phyloP scores from a whole-genome alignment of 2,888 invertebrate genomes.

The Pristionchus maxplancki region DNA sequence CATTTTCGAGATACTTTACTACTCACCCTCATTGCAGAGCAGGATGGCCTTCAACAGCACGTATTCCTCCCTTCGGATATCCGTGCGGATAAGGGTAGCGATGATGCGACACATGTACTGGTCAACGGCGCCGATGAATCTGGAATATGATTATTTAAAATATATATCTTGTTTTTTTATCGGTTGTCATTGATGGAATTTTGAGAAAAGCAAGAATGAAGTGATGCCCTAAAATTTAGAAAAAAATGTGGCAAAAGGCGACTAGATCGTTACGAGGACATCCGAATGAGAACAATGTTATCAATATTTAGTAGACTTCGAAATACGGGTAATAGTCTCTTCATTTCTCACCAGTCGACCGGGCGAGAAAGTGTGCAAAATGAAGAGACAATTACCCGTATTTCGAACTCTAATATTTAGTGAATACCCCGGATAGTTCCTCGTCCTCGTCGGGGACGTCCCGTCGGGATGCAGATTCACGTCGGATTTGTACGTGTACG shows the following conservation, averaged over 20 bases:
- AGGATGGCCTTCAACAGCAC: slow-evolving; percentile 36
- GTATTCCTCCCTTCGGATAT: slow-evolving; percentile 19
- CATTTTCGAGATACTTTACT: background rate
- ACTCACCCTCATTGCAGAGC: slow-evolving; percentile 43
- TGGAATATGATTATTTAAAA: slow-evolving; percentile 5
- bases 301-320: no score
- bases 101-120: slow-evolving; percentile 48
- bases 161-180: background rate
- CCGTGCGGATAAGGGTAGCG: background rate
- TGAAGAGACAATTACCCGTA: no score
- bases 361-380: no score
- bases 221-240: no score
- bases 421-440: slow-evolving; percentile 42
- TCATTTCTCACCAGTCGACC: no score
- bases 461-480: slow-evolving; percentile 36
- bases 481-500: slow-evolving; percentile 42
- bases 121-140: slow-evolving; percentile 32
- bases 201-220: no score
- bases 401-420: no score
- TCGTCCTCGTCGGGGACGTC: background rate
- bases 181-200: no score
- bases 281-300: no score
- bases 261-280: no score
- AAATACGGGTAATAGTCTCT: no score
- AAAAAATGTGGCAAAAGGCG: no score